Percentiles rank a stretch among this genome's conserved stretches.
Evolutionary conservation across 2,888 invertebrate genomes (phyloP).

Genomic region (Xestia rhomboidea): DNA sequence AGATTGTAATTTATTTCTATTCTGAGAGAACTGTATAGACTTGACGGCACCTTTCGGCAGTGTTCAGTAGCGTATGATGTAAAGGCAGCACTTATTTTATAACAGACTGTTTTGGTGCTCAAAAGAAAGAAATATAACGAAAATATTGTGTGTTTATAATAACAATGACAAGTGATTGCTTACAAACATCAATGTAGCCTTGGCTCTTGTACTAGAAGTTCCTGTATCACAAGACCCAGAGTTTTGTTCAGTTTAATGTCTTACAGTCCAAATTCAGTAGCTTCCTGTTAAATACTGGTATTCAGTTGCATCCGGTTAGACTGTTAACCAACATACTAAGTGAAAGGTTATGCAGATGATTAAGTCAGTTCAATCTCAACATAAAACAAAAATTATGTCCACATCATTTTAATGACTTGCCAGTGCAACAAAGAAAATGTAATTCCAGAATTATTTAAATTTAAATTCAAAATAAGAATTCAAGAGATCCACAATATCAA

Average conservation of each 20-base stretch:
- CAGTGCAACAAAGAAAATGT: constrained; percentile 15
- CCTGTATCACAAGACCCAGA: no score
- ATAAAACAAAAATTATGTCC: constrained; percentile 5
- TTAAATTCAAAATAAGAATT: constrained; percentile 21
- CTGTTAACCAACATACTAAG: not conserved
- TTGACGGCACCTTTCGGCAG: constrained; percentile 58
- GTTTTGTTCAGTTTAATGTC: not conserved
- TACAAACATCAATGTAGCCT: no score
- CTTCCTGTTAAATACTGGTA: not conserved
- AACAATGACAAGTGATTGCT: no score
- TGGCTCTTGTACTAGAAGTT: no score
- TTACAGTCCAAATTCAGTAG: not conserved
- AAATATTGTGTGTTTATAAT: not conserved
- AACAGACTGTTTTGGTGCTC: not conserved
- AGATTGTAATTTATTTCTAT: constrained; percentile 84
- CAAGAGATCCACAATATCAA: constrained; percentile 22
- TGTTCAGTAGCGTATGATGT: constrained; percentile 63
- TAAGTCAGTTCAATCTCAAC: not conserved
- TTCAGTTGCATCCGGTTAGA: not conserved
- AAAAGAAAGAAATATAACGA: not conserved
- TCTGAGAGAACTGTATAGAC: constrained; percentile 76
- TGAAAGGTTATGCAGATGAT: not conserved
- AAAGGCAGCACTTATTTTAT: constrained; percentile 7
- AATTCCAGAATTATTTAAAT: not conserved
- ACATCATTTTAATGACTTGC: constrained; percentile 11